A percentile compares a stretch with the other conserved stretches of the same genome.
phyloP scores from a whole-genome alignment of 2,113 vertebrate genomes.

The Archocentrus centrarchus region DNA sequence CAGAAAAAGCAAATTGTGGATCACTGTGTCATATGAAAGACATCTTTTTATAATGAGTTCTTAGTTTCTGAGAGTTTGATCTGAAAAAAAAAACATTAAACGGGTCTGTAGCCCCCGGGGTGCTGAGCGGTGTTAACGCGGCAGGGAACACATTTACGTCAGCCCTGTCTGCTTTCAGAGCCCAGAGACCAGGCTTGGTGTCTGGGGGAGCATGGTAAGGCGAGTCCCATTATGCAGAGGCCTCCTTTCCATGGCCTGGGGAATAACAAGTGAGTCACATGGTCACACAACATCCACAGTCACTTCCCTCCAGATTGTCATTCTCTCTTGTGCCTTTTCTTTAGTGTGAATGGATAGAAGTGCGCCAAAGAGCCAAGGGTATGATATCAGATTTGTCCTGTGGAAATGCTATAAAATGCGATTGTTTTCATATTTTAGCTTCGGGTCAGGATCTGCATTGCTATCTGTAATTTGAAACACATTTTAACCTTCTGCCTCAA shows the following conservation, averaged over 20 bases:
- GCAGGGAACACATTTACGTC: conserved; percentile 80
- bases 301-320: conserved; percentile 30
- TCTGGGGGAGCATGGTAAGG: conserved; percentile 48
- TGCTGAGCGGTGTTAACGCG: conserved; percentile 58
- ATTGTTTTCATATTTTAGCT: conserved; percentile 1
- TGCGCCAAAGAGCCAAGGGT: conserved; percentile 1
- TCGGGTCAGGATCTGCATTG: not conserved
- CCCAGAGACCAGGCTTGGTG: conserved; percentile 58
- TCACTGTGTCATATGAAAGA: conserved; percentile 16
- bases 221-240: conserved; percentile 62
- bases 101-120: conserved; percentile 48
- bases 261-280: conserved; percentile 59
- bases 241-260: conserved; percentile 47
- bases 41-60: conserved; percentile 43
- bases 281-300: conserved; percentile 38
- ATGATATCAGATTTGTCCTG: conserved; percentile 20
- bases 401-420: conserved; percentile 18
- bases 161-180: conserved; percentile 67
- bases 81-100: conserved; percentile 41
- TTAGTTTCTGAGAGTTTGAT: conserved; percentile 48
- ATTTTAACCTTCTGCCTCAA: not conserved
- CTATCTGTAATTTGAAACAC: not conserved
- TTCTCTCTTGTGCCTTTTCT: conserved; percentile 6
- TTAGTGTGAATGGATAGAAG: conserved; percentile 10
- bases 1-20: not conserved